Conservation (phyloP, 2,113 vertebrate species). For the Forbesichthys papilliferus region DNA sequence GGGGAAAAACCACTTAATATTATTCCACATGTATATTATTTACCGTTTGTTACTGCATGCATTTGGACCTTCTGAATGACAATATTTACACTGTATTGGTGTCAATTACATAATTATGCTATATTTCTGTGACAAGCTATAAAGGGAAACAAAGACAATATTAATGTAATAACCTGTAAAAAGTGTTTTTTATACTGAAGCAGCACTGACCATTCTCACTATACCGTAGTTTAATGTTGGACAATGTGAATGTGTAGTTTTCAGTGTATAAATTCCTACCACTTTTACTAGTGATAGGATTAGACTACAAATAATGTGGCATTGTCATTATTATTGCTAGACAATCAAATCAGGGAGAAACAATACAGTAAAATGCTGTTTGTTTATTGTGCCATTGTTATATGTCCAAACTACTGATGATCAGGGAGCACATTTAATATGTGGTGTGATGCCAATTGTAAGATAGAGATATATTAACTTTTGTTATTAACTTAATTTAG, state of each 20-base stretch:
- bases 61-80: too few relatives aligned
- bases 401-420: slow-evolving; percentile 5
- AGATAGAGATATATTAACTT: slow-evolving; percentile 1
- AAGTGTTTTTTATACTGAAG: slow-evolving; percentile 7
- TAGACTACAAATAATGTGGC: background rate
- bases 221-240: slow-evolving; percentile 2
- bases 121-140: background rate
- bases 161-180: slow-evolving; percentile 5
- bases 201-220: background rate
- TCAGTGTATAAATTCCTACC: background rate
- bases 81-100: background rate
- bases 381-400: slow-evolving; percentile 45
- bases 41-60: too few relatives aligned
- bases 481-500: background rate
- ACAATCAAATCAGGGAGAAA: slow-evolving; percentile 7
- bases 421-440: slow-evolving; percentile 1
- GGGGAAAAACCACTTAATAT: background rate
- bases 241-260: slow-evolving; percentile 16
- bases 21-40: background rate
- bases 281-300: background rate
- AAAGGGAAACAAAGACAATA: background rate
- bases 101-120: background rate
- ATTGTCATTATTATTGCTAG: background rate
- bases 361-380: slow-evolving; percentile 35
- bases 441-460: background rate